Base-by-base conservation (phyloP, 2,113 vertebrate species). In the Ploceus nigricollis region DNA sequence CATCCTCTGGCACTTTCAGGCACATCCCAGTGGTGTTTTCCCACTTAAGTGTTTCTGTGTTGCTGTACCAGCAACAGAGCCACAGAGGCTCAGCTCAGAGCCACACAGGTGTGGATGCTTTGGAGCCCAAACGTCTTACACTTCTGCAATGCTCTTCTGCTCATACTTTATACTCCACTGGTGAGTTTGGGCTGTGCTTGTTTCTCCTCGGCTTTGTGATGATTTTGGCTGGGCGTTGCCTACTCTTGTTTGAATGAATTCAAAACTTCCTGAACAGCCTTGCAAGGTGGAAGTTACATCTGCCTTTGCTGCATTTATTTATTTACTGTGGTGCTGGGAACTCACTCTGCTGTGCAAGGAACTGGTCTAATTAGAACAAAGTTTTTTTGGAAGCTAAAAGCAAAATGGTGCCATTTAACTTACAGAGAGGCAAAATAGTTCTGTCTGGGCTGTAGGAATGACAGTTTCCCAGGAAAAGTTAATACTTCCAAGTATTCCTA, bases 121-220 rank as follows among this genome's bases (percentile, higher is more conserved):
- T 42, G 39, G 56, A 71, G 50, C 65, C 16, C 40, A 50, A 9
- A 27, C 10, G 44, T 57, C 54, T 64, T 23, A 6, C 1, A 11
- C 15, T 54, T 65, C 45, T 72, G 57, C 58, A 35, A 1, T 24
- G 58, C 24, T 73, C 30, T 40, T n/a, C 18, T 51, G 61, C 48
- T 61, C 22, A 0, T 28, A 4, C 7, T 14, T 61, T 37, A 0
- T 7, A 7, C 25, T 54, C 8, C 22, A 5, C 14, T 44, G 63
- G 24, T 60, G 25, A 37, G 6, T 19, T 44, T 31, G 53, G 35
- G 44, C 22, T 64, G 18, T 56, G 40, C 8, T 31, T 10, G 17
- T 47, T 39, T 56, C 15, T 61, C 40, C 15, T 71, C 3, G 5
- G 17, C 48, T 47, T 72, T 5, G 0, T 8, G 24, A 44, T 66